Evolutionary conservation across 2,113 vertebrate genomes (phyloP).

Genomic region (Anguilla rostrata): DNA sequence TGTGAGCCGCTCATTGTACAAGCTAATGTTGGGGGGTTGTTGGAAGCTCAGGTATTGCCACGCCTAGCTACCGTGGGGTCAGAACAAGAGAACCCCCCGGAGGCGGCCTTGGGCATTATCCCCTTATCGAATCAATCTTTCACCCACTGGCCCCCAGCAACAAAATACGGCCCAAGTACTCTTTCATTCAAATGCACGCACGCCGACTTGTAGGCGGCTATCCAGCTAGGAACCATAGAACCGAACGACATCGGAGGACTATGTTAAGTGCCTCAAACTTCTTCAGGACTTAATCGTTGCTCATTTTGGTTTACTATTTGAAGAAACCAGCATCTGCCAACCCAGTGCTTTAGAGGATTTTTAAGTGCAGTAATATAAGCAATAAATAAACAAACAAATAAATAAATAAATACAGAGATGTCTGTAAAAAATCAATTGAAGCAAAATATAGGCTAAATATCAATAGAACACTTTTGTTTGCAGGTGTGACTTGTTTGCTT

Average conservation of each 20-base stretch:
- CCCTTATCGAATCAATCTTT: conserved; percentile 58
- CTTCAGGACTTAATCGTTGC: neutral
- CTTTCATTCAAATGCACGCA: conserved; percentile 56
- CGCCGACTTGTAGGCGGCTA: conserved; percentile 27
- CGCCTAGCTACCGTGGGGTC: conserved; percentile 36
- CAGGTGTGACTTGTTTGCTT: neutral
- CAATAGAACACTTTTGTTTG: neutral
- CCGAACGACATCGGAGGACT: neutral
- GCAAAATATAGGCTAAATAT: neutral
- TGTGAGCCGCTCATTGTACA: conserved; percentile 2
- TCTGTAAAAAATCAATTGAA: neutral
- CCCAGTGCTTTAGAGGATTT: neutral
- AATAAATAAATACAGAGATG: neutral
- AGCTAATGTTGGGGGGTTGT: conserved; percentile 24
- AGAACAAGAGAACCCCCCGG: conserved; percentile 49
- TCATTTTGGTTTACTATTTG: neutral
- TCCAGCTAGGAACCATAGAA: neutral
- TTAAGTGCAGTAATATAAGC: neutral
- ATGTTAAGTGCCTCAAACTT: neutral
- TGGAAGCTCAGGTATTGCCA: conserved; percentile 33
- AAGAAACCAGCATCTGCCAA: neutral
- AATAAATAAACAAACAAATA: neutral
- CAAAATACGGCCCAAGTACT: conserved; percentile 14
- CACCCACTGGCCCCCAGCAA: conserved; percentile 41
- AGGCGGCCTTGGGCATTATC: conserved; percentile 44